Conservation (phyloP, 2,888 invertebrate genomes). For the Hemistola chrysoprasaria region DNA sequence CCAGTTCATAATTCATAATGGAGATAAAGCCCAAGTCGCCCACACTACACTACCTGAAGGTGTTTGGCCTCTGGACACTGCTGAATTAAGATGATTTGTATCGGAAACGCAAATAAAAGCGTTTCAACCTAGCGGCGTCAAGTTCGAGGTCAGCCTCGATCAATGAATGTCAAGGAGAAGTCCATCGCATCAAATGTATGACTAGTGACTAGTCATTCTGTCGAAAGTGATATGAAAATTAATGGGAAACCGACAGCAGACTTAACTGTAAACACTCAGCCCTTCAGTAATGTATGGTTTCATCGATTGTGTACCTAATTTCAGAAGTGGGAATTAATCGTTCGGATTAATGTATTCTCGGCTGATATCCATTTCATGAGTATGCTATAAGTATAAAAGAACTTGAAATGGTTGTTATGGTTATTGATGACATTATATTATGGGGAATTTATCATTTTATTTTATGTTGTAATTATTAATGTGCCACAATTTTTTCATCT, state of each 20-base stretch:
- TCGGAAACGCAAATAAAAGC: slow-evolving; percentile 18
- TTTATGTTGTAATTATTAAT: too few species aligned
- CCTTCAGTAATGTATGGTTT: not conserved
- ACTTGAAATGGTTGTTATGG: too few species aligned
- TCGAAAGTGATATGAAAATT: slow-evolving; percentile 3
- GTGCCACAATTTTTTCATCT: too few species aligned
- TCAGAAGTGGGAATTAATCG: not conserved
- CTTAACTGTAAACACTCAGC: slow-evolving; percentile 1
- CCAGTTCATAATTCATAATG: too few species aligned
- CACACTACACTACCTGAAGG: slow-evolving; percentile 9
- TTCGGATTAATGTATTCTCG: not conserved
- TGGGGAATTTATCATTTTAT: too few species aligned
- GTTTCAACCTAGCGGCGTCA: slow-evolving; percentile 7
- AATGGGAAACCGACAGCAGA: slow-evolving; percentile 4
- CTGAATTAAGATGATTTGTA: slow-evolving; percentile 9
- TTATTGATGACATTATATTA: too few species aligned
- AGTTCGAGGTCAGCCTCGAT: slow-evolving; percentile 30
- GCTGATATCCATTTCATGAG: too few species aligned
- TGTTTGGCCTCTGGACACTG: slow-evolving; percentile 13
- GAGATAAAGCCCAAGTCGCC: slow-evolving; percentile 3
- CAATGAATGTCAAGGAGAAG: slow-evolving; percentile 33
- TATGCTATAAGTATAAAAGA: too few species aligned
- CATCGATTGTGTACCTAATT: not conserved
- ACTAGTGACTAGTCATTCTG: not conserved
- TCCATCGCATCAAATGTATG: slow-evolving; percentile 6